Evolutionary conservation across 1,140 invertebrate genomes (phyloP), one percentile per base, ranked within the genome.

Genomic region (Melanaphis sacchari): DNA sequence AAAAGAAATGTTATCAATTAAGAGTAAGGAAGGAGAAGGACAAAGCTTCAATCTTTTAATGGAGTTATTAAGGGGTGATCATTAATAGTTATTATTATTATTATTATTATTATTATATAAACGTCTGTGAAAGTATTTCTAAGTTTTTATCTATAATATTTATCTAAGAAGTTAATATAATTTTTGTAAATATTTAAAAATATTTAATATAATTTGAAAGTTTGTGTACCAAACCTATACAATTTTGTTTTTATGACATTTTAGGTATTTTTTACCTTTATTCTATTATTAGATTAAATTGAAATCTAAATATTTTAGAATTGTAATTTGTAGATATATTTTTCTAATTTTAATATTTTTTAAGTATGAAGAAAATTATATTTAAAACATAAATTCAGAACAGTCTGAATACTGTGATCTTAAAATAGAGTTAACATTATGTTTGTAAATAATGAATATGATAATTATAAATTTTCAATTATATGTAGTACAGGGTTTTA

Each of bases 31-130:
- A 95, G 97, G 97, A 54, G 97, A 98, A 94, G 98, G 98, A 93
- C 97, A 97, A 93, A 98, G 97, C 94, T 99, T 99, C 96, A 99
- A 99, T 95, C 96, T 99, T 94, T 96, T 99, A 92, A 99, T 99
- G 97, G 98, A 99, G 96, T 96, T 99, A 81, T 96, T 99, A 81
- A 96, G 98, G 95, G 98, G 98, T 94, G 98, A 99, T 95, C 98
- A 98, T 95, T 98, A 96, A 97, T 46, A 82, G 9, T 46, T 40
- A 76, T 89, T 26, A 90, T 82, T 46, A 82, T 76, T 24, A 81
- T 90, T 43, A 54, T 90, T 52, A 54, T 85, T 90, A 90, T 66
- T 90, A 76, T 81, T 91, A 91, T 36, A 93, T 40, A 93, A 93
- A 92, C 84, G 22, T 93, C 46, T 93, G 91, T 85, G 81, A 93